Percentiles rank a stretch among this genome's conserved stretches.
These are phyloP conservation scores for Cyprinodon brontotheroides DNA, from an alignment of 2,113 vertebrate species.

Conservation along the genomic window DNA sequence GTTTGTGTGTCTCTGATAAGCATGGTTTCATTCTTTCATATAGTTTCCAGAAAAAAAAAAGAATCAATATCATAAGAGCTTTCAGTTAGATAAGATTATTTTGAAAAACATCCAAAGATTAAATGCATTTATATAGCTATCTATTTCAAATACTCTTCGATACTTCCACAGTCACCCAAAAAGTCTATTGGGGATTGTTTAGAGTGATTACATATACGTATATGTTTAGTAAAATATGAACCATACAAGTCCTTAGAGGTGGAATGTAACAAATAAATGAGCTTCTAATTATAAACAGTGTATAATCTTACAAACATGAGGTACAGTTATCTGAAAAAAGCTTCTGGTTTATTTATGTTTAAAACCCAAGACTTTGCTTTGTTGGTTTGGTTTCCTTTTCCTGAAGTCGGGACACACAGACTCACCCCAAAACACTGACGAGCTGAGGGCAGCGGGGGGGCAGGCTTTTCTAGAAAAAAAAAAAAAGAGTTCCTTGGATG, in stretches of 20 bases:
- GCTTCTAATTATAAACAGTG: neutral
- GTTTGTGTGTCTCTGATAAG: constrained; percentile 44
- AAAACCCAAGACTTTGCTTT: neutral
- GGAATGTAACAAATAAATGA: neutral
- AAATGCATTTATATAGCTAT: neutral
- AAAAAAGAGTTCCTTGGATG: constrained; percentile 40
- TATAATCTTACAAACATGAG: neutral
- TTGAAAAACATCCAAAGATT: neutral
- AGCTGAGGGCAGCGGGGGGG: too few relatives aligned
- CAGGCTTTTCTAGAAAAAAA: constrained; percentile 23
- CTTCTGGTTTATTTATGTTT: neutral
- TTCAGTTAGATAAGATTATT: neutral
- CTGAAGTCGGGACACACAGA: neutral
- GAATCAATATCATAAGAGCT: neutral
- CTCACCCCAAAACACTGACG: neutral
- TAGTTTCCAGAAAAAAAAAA: constrained; percentile 7
- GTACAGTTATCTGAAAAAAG: neutral
- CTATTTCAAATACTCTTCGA: constrained; percentile 9
- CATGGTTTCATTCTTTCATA: constrained; percentile 3
- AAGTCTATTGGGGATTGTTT: neutral
- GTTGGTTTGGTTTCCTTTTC: neutral
- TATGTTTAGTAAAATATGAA: neutral
- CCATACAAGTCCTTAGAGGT: neutral
- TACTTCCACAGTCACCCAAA: neutral
- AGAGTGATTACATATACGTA: neutral